Conservation (phyloP, 2,888 invertebrate species). For the Electrophaes corylata region DNA sequence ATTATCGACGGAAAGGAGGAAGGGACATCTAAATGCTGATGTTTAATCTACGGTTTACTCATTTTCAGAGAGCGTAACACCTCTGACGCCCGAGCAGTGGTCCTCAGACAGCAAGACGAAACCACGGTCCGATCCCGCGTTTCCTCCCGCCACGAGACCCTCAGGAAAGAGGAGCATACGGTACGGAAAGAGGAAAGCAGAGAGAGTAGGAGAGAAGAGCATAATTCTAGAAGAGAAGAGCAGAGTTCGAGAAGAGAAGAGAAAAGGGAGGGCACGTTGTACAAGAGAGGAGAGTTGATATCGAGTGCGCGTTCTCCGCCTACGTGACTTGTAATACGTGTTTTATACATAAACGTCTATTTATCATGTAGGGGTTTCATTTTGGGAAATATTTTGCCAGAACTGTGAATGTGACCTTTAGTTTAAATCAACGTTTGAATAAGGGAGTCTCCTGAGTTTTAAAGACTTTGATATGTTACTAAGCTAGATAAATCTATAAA, state of each 20-base stretch:
- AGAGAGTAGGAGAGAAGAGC: constrained; percentile 45
- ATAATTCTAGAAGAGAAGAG: constrained; percentile 46
- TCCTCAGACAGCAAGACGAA: constrained; percentile 71
- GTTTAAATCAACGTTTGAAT: too few species aligned
- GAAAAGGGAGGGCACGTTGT: constrained; percentile 78
- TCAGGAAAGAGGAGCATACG: constrained; percentile 52
- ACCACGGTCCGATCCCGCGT: constrained; percentile 81
- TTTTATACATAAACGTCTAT: constrained; percentile 81
- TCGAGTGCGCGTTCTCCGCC: constrained; percentile 87
- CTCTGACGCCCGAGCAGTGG: constrained; percentile 71
- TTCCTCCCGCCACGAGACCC: constrained; percentile 47
- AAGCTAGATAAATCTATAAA: too few species aligned
- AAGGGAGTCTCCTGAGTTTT: too few species aligned
- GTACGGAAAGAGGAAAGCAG: constrained; percentile 50
- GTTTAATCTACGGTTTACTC: background rate
- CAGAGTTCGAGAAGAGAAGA: constrained; percentile 53
- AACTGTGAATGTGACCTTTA: background rate
- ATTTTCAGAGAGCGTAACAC: constrained; percentile 77
- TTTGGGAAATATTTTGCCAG: constrained; percentile 7
- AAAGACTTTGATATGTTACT: too few species aligned
- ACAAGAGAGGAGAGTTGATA: constrained; percentile 92
- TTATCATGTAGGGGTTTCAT: constrained; percentile 64
- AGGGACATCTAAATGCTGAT: too few species aligned
- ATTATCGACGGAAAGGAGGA: too few species aligned
- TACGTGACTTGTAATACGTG: constrained; percentile 69